Percentiles rank a stretch among this genome's conserved stretches.
Evolutionary conservation across 2,113 vertebrate species (phyloP).

Genomic region (Formicarius rufipectus): DNA sequence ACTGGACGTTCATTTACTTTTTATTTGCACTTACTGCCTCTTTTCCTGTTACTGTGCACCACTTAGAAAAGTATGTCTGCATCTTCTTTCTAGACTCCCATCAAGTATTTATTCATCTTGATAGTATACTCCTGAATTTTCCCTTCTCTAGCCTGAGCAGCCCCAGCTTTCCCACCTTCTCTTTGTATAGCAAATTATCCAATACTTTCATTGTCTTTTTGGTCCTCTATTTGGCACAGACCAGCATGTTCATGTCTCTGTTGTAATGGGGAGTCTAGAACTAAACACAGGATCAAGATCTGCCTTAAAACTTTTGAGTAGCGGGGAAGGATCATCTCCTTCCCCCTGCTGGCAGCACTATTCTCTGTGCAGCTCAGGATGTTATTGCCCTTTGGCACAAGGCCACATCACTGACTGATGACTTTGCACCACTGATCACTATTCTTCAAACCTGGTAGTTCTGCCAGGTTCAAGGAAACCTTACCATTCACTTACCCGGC

Average conservation of each 20-base stretch:
- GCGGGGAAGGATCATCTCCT: neutral
- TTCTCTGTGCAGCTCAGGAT: neutral
- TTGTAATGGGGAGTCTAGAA: neutral
- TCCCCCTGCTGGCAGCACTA: accelerated
- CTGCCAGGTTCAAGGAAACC: neutral
- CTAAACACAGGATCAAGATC: neutral
- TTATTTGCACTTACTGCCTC: neutral
- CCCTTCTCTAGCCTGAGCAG: neutral
- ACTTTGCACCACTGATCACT: neutral
- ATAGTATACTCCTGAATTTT: neutral
- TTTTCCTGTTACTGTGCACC: neutral
- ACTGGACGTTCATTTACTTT: neutral
- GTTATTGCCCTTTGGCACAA: neutral
- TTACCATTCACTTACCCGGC: neutral
- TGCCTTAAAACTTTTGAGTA: neutral
- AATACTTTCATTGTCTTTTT: neutral
- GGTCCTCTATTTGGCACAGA: neutral
- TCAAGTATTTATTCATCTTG: neutral
- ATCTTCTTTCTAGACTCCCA: neutral
- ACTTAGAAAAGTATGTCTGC: neutral
- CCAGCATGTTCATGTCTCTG: neutral
- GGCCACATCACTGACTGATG: neutral
- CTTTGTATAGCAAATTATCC: neutral
- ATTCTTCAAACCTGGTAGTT: neutral
- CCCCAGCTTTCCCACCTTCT: neutral